These are phyloP conservation scores for Bradypodion pumilum DNA, from an alignment of 2,797 vertebrate species.

Conservation along the genomic window DNA sequence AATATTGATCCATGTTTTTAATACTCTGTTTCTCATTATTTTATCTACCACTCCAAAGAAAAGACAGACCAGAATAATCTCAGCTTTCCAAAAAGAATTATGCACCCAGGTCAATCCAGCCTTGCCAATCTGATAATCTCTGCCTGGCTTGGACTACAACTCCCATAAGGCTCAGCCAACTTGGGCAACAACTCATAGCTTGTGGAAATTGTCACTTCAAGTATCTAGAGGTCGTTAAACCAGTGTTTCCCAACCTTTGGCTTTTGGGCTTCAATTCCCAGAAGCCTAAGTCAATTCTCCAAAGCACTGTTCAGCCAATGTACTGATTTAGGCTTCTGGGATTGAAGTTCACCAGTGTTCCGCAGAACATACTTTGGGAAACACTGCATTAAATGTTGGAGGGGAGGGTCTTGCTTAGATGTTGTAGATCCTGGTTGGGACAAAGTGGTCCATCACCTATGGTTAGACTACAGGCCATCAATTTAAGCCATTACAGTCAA, in stretches of 20 bases:
- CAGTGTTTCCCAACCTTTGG: too few relatives aligned
- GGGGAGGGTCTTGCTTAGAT: not conserved
- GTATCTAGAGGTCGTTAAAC: too few relatives aligned
- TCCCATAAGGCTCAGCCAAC: not conserved
- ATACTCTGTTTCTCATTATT: not conserved
- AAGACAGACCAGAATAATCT: not conserved
- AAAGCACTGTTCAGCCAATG: too few relatives aligned
- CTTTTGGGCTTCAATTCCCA: too few relatives aligned
- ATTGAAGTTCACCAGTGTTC: too few relatives aligned
- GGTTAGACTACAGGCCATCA: not conserved
- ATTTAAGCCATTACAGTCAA: not conserved
- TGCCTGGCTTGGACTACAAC: not conserved
- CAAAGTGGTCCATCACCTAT: not conserved
- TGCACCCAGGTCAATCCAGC: not conserved
- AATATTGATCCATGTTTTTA: conserved; percentile 2
- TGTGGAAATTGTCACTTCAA: not conserved
- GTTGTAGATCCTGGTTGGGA: not conserved
- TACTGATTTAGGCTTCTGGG: too few relatives aligned
- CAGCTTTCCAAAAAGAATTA: not conserved
- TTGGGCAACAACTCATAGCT: not conserved
- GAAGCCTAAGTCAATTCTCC: too few relatives aligned
- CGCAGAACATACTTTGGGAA: too few relatives aligned
- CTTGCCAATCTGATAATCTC: not conserved
- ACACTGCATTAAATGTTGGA: too few relatives aligned
- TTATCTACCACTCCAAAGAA: not conserved